Base-by-base conservation (phyloP, 2,113 vertebrate genomes). In the Candoia aspera region DNA sequence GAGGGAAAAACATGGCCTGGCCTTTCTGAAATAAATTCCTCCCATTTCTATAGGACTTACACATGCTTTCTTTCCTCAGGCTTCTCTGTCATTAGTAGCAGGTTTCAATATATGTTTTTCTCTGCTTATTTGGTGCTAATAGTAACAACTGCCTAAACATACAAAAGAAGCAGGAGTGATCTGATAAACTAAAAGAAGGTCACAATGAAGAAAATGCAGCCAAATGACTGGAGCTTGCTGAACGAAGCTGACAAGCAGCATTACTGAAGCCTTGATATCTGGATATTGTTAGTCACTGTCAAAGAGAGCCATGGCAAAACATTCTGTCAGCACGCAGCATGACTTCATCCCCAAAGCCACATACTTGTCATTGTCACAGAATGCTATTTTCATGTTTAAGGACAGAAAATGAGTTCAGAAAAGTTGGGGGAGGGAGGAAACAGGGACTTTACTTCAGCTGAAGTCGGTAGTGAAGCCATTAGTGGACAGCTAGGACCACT, bases 321-420 rank as follows among this genome's bases (percentile, higher is more conserved):
- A 15, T 55, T 86, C n/a, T 87, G 53, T 58, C 86, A 58, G 17
- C 86, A 33, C 8, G 10, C 29, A 57, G 85, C 54, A 87, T 58
- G 85, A 87, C 29, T 87, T 87, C 29, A 87, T 87, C 19, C 85
- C 85, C 29, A 87, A 57, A 58, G 57, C n/a, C 54, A 33, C 54
- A 87, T 87, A 87, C 85, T 58, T 87, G 54, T 58, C 85, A 87
- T 58, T 87, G 85, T 87, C 85, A 87, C 55, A 33, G 29, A 57
- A 87, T 19, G 85, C n/a, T 33, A 57, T 58, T 87, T 58, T 23
- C 55, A 87, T 37, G 21, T 87, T 33, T 87, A 57, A 23, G 17
- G 54, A 54, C 54, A 87, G 85, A 86, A 55, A 86, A 57, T 87
- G 86, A 87, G 11, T 86, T 54, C 49, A 85, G 6, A 86, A 21